Evolutionary conservation across 2,888 invertebrate genomes (phyloP), one percentile per base, ranked within the genome.

Genomic region (Crepidodera aurea): DNA sequence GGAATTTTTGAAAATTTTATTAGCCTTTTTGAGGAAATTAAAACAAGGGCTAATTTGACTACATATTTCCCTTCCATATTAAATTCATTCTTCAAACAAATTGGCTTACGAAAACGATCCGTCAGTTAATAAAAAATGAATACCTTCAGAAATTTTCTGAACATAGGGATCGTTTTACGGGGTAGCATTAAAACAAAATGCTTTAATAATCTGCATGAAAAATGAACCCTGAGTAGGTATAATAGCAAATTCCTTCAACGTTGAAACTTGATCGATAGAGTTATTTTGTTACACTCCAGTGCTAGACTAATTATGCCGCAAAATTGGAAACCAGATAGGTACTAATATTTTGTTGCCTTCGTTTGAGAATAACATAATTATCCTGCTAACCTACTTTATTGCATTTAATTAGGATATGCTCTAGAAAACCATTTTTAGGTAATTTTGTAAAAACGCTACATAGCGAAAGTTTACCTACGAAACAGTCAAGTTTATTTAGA

Each of bases 261-360:
- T 44, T 44, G 44, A 16, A 44, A 13, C 19, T 22, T 44, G 44
- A 44, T 44, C 44, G 44, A 44, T 44, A 10, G 19, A 5, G 44
- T 44, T 44, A 44, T 44, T 44, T 44, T 44, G 44, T 44, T 22
- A 44, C 44, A 19, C 44, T 10, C 12, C 13, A 22, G 12, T 44
- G n/a, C 22, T 25, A 25, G 22, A 10, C 22, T 44, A 44, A 44
- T 44, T 44, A 44, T 8, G 10, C n/a, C 22, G n/a, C 44, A 13
- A 44, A 44, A 44, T 44, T 44, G 44, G 44, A 44, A 44, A 44
- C 44, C 44, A 22, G 44, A 44, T 44, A 44, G 44, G n/a, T 44
- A 22, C 44, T 44, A 44, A 44, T 44, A 44, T 44, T 44, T 44
- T 44, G 22, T 8, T 19, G 7, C 44, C 22, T 44, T 22, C 19